Percentiles rank a stretch among this genome's conserved stretches.
Evolutionary conservation across 2,888 invertebrate genomes (phyloP).

Genomic region (Hybos culiciformis): DNA sequence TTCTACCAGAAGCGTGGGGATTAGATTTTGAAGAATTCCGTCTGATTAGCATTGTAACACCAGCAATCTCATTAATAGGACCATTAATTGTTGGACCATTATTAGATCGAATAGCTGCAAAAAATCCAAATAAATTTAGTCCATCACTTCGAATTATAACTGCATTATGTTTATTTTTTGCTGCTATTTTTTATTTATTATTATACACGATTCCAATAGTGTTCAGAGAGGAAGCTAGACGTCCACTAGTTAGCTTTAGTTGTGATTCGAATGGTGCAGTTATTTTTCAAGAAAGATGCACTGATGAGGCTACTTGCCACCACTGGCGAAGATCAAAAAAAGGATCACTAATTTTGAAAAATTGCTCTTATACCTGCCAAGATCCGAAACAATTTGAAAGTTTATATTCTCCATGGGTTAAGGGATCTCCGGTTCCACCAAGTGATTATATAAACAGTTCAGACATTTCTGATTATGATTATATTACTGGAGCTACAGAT

Average conservation of each 20-base stretch:
- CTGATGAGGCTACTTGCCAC: conserved; percentile 50
- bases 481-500: conserved; percentile 28
- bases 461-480: conserved; percentile 23
- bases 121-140: conserved; percentile 39
- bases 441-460: conserved; percentile 32
- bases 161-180: conserved; percentile 49
- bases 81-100: conserved; percentile 64
- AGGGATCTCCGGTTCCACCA: conserved; percentile 23
- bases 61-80: conserved; percentile 64
- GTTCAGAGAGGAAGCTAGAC: conserved; percentile 40
- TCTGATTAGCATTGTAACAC: conserved; percentile 63
- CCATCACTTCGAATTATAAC: conserved; percentile 53
- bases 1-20: conserved; percentile 43
- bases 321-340: conserved; percentile 49
- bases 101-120: conserved; percentile 45
- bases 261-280: conserved; percentile 57
- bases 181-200: conserved; percentile 53
- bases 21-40: conserved; percentile 60
- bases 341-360: conserved; percentile 50
- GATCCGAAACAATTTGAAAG: conserved; percentile 32
- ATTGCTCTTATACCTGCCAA: conserved; percentile 59
- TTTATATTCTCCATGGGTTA: conserved; percentile 31
- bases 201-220: conserved; percentile 54
- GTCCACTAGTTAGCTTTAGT: conserved; percentile 53
- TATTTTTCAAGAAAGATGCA: conserved; percentile 60